Base-by-base conservation (phyloP, 2,797 vertebrate genomes). In the Acanthiza pusilla region DNA sequence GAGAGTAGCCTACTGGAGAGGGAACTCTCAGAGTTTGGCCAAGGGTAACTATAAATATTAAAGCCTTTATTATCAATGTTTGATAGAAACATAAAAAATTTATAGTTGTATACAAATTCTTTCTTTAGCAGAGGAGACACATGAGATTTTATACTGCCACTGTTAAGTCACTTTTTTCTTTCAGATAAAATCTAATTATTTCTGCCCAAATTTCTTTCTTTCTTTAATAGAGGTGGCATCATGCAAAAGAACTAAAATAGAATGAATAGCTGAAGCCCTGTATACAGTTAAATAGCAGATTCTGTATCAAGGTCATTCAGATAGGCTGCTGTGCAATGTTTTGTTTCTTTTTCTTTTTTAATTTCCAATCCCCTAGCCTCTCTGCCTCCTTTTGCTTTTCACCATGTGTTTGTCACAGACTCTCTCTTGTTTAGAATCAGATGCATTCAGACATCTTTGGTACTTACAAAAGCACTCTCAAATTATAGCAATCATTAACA, bases 1-100 rank as follows among this genome's bases (percentile, higher is more conserved):
- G 80, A 81, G 83, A 54, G 65, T 95, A 88, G 88, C 77, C 91
- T 86, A 51, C 87, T 88, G 83, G 87, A 97, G 94, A 87, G 70
- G 85, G 94, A 97, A 57, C 93, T 91, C 92, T 70, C 93, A 80
- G 96, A 96, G 89, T 97, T 75, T 98, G 98, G 97, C 97, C 97
- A 97, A 96, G 95, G 97, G 97, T 97, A 96, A 96, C 90, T 91
- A 97, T 98, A 96, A 98, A 98, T 98, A 98, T 98, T 98, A 97
- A 98, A 98, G 84, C 89, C 94, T 96, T 97, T 97, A 97, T 97
- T 97, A 97, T 97, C 97, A 96, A 96, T 97, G 97, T 97, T 98
- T 97, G 97, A 98, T 97, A 97, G 85, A 94, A 85, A 55, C 94
- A 97, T 98, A 91, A 98, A 98, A 97, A 94, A 98, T 98, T 97